Conservation (phyloP, 2,797 vertebrate species). For the Chloroceryle inda region DNA sequence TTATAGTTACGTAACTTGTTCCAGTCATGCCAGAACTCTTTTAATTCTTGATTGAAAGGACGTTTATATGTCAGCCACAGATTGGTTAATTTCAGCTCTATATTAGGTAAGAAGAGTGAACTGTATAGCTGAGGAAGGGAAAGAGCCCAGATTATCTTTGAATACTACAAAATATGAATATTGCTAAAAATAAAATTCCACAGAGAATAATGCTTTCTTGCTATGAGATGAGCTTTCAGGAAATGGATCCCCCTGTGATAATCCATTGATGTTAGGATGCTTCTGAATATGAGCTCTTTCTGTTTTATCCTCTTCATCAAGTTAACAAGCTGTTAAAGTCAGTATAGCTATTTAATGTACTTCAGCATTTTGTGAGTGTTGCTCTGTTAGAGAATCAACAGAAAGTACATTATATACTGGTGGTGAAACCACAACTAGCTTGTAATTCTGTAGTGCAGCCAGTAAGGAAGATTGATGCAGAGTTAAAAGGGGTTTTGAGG, state of each 20-base stretch:
- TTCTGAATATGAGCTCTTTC: background rate
- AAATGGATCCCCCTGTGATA: background rate
- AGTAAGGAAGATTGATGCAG: background rate
- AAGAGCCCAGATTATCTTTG: background rate
- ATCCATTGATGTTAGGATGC: background rate
- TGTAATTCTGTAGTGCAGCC: background rate
- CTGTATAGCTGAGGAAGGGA: background rate
- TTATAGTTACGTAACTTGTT: background rate
- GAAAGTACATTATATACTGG: rapidly evolving
- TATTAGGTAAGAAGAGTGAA: background rate
- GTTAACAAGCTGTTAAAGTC: background rate
- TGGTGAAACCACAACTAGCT: background rate
- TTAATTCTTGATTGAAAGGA: background rate
- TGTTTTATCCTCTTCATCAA: background rate
- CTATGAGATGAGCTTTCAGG: background rate
- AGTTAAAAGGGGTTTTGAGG: background rate
- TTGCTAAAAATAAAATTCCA: background rate
- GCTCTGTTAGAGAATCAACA: background rate
- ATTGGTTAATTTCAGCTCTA: background rate
- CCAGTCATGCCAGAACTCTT: background rate
- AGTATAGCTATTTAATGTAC: background rate
- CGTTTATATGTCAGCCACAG: background rate
- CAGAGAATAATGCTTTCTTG: background rate
- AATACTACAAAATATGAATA: background rate
- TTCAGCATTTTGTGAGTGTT: background rate